Percentiles rank a stretch among this genome's conserved stretches.
Conservation (phyloP, 2,113 vertebrate genomes). For the Sapayoa aenigma region DNA sequence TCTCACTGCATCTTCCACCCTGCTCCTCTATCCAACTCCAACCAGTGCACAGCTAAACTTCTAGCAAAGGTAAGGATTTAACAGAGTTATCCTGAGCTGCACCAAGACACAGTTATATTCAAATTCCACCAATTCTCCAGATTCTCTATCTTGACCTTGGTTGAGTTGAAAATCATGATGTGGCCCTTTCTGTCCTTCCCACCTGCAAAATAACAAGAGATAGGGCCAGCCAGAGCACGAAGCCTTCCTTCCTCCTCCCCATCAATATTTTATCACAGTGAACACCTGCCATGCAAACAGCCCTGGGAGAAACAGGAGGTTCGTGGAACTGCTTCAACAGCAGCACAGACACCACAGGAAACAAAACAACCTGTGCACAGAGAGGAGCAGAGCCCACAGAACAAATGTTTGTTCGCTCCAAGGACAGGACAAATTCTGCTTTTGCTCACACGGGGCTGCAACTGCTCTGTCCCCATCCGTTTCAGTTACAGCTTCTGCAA, state of each 20-base stretch:
- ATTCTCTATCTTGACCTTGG: neutral
- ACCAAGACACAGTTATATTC: neutral
- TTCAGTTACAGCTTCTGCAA: neutral
- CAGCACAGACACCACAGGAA: slow-evolving; percentile 47
- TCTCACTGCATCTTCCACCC: neutral
- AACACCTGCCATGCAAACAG: slow-evolving; percentile 55
- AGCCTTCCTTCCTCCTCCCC: slow-evolving; percentile 48
- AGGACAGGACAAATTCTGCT: neutral
- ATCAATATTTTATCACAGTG: slow-evolving; percentile 42
- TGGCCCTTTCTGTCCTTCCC: neutral
- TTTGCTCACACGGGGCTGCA: neutral
- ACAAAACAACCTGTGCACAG: slow-evolving; percentile 29
- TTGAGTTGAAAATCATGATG: neutral
- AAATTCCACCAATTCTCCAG: neutral
- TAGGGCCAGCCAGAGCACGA: neutral
- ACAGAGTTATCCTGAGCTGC: neutral
- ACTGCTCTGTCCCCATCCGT: neutral
- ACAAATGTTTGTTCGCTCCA: neutral
- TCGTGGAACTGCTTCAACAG: slow-evolving; percentile 37
- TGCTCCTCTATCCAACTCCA: neutral
- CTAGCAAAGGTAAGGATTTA: neutral
- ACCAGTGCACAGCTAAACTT: accelerated
- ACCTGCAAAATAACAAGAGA: neutral
- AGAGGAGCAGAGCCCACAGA: slow-evolving; percentile 13
- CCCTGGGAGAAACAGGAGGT: slow-evolving; percentile 54